Evolutionary conservation across 1,140 invertebrate species (phyloP).

Genomic region (Tetramorium parvispinum): DNA sequence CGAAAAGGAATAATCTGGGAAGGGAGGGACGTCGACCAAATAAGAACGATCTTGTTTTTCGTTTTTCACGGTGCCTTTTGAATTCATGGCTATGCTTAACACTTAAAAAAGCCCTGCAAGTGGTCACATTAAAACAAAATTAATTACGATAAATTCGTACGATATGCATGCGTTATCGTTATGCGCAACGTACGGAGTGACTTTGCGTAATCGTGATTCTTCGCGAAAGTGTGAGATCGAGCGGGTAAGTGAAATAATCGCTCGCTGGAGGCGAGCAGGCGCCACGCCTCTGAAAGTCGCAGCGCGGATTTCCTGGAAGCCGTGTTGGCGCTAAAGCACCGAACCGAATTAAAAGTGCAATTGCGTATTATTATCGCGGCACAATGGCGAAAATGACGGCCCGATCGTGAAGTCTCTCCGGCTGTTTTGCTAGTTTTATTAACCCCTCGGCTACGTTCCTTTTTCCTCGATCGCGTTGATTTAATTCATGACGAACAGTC

Average conservation of each 20-base stretch:
- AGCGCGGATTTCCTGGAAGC: constrained; percentile 49
- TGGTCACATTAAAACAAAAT: neutral
- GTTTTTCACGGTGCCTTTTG: neutral
- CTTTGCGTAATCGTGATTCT: constrained; percentile 28
- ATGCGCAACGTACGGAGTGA: neutral
- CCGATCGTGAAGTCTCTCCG: constrained; percentile 16
- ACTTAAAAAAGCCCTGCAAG: neutral
- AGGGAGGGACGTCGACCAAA: constrained; percentile 20
- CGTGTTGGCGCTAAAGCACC: constrained; percentile 39
- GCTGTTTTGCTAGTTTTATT: constrained; percentile 47
- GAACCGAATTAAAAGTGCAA: constrained; percentile 48
- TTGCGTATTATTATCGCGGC: constrained; percentile 49
- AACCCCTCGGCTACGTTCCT: neutral
- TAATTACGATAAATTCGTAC: neutral
- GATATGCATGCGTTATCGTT: neutral
- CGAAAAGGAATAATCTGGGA: constrained; percentile 58
- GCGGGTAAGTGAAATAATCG: constrained; percentile 35
- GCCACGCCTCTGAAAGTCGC: constrained; percentile 54
- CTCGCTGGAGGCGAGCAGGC: constrained; percentile 31
- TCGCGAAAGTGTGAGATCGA: constrained; percentile 29
- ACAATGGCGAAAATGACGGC: constrained; percentile 45
- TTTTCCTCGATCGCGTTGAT: neutral
- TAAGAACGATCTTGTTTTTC: constrained; percentile 24
- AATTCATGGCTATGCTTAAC: neutral
- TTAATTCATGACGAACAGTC: constrained; percentile 51